Base-by-base conservation (phyloP, 2,797 vertebrate genomes). In the Micrastur ruficollis region DNA sequence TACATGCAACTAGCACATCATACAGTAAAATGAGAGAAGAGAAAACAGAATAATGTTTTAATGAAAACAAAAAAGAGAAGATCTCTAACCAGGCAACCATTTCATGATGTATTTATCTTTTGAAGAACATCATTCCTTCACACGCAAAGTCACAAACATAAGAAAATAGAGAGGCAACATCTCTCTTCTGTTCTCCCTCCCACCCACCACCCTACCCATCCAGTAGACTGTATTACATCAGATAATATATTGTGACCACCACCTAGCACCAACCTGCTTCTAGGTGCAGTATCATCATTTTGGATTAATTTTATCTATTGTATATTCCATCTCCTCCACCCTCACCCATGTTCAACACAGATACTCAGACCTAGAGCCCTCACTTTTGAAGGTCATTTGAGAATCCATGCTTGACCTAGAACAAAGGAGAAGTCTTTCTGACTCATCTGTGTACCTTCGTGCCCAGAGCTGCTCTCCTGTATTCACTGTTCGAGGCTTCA, bases 351-450 rank as follows among this genome's bases (percentile, higher is more conserved):
- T 18, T 98, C 98, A 99, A 96, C 98, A 99, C 65, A 99, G 98
- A 94, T 98, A 99, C 92, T 99, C 99, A 11, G 98, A 98, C 17
- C 98, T 98, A 66, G 98, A 99, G 59, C 97, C 98, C 90, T 99
- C 99, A 12, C 98, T 99, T 97, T 98, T 99, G 92, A 98, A 99
- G 20, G 99, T 99, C 98, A 98, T 98, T 95, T 99, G 99, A 73
- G 99, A 99, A 95, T 99, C 99, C 26, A 98, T 99, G 95, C 99
- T 99, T 32, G 99, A 98, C 86, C 99, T 98, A 38, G 99, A 99
- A 82, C 99, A 99, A 44, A 99, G 98, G 11, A 99, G 98, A 98
- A 99, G 96, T 73, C 98, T 98, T 97, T 99, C 99, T 0, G 99
- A 99, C 9, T 99, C 99, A 5, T 98, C 97, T 4, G 98, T 99